phyloP scores from a whole-genome alignment of 1,140 invertebrate species.

The Lepidurus arcticus region DNA sequence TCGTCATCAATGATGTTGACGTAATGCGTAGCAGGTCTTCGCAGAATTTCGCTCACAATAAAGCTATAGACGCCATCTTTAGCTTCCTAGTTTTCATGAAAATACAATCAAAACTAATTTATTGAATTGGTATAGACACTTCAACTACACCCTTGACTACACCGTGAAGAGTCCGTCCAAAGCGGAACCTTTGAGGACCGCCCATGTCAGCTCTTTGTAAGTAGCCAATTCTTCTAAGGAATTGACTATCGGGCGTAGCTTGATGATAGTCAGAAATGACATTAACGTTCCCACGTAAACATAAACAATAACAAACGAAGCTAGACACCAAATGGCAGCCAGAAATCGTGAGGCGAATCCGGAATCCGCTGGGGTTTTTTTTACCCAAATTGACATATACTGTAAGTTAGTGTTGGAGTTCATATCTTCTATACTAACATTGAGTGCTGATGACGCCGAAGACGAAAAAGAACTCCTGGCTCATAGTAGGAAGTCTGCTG shows the following conservation, averaged over 20 bases:
- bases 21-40: slow-evolving; percentile 25
- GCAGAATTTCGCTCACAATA: slow-evolving; percentile 31
- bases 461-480: slow-evolving; percentile 13
- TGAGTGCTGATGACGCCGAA: slow-evolving; percentile 31
- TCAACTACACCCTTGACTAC: slow-evolving; percentile 29
- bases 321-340: slow-evolving; percentile 40
- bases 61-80: slow-evolving; percentile 37
- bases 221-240: slow-evolving; percentile 37
- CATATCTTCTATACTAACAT: neutral
- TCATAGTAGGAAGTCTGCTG: slow-evolving; percentile 30
- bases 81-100: slow-evolving; percentile 21
- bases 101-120: neutral
- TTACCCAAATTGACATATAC: too few species aligned
- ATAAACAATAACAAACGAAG: slow-evolving; percentile 40
- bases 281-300: slow-evolving; percentile 41
- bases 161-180: slow-evolving; percentile 39
- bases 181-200: slow-evolving; percentile 37
- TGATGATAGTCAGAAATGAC: slow-evolving; percentile 40
- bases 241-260: slow-evolving; percentile 36
- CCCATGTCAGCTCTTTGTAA: slow-evolving; percentile 38
- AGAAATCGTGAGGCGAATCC: slow-evolving; percentile 38
- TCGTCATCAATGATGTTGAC: slow-evolving; percentile 37
- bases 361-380: slow-evolving; percentile 23
- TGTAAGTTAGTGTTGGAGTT: too few species aligned
- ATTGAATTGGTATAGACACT: slow-evolving; percentile 16